Conservation (phyloP, 2,888 invertebrate species). For the Drosophila quasianomalipes region DNA sequence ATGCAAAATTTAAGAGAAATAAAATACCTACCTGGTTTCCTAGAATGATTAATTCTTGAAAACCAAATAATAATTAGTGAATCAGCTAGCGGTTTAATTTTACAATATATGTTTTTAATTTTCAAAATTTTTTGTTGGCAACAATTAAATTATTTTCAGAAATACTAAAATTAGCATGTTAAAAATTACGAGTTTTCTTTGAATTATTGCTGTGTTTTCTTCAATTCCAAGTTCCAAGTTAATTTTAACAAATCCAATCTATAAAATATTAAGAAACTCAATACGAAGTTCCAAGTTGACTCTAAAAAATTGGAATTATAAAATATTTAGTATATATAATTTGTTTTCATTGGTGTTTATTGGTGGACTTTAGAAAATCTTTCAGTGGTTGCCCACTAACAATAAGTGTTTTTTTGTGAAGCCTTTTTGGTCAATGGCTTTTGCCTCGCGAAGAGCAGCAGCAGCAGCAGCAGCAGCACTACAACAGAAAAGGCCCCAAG, state of each 20-base stretch:
- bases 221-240: too few relatives aligned
- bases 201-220: background rate
- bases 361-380: background rate
- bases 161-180: background rate
- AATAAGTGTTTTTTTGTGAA: constrained; percentile 52
- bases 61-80: background rate
- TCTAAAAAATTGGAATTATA: background rate
- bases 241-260: background rate
- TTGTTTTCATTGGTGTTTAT: too few relatives aligned
- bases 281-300: background rate
- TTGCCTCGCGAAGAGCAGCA: constrained; percentile 48
- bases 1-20: background rate
- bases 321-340: background rate
- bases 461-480: constrained; percentile 22
- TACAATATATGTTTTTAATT: background rate
- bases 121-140: background rate
- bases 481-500: constrained; percentile 22
- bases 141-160: background rate
- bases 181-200: too few relatives aligned
- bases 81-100: background rate
- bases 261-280: background rate
- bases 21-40: background rate
- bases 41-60: background rate
- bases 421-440: constrained; percentile 77
- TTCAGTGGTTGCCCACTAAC: constrained; percentile 34